phyloP scores from a whole-genome alignment of 1,140 invertebrate genomes.

The Metopolophium dirhodum region DNA sequence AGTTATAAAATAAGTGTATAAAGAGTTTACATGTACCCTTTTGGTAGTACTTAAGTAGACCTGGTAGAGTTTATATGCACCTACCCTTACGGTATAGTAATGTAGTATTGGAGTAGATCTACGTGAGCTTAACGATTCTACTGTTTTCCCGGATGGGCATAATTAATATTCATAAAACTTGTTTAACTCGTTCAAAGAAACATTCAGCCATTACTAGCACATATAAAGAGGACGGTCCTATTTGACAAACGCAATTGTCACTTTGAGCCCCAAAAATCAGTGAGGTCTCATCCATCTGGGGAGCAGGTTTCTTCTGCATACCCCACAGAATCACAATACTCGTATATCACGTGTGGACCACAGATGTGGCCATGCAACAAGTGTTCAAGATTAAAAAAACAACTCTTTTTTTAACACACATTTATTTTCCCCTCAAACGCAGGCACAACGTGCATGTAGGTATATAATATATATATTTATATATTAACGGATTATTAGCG shows the following conservation, averaged over 20 bases:
- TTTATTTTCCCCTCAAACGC: background rate
- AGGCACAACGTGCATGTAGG: background rate
- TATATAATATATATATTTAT: too few species aligned
- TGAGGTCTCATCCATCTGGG: conserved; percentile 78
- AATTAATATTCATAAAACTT: background rate
- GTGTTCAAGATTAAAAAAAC: conserved; percentile 76
- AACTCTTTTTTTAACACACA: background rate
- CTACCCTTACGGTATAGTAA: too few species aligned
- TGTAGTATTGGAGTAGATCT: too few species aligned
- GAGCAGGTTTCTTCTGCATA: conserved; percentile 84
- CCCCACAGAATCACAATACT: conserved; percentile 88
- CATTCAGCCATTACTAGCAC: conserved; percentile 71
- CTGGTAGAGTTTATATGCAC: too few species aligned
- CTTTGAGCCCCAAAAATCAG: conserved; percentile 78
- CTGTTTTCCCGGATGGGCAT: background rate
- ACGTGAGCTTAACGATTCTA: conserved; percentile 66
- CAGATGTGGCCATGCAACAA: conserved; percentile 96
- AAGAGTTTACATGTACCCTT: too few species aligned
- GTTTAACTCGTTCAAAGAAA: conserved; percentile 77
- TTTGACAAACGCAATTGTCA: conserved; percentile 81
- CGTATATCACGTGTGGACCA: conserved; percentile 86
- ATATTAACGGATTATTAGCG: background rate
- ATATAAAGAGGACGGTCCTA: conserved; percentile 71
- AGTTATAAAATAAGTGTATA: conserved; percentile 61
- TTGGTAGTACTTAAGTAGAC: too few species aligned